Conservation (phyloP, 2,113 vertebrate species). For the Cairina moschata region DNA sequence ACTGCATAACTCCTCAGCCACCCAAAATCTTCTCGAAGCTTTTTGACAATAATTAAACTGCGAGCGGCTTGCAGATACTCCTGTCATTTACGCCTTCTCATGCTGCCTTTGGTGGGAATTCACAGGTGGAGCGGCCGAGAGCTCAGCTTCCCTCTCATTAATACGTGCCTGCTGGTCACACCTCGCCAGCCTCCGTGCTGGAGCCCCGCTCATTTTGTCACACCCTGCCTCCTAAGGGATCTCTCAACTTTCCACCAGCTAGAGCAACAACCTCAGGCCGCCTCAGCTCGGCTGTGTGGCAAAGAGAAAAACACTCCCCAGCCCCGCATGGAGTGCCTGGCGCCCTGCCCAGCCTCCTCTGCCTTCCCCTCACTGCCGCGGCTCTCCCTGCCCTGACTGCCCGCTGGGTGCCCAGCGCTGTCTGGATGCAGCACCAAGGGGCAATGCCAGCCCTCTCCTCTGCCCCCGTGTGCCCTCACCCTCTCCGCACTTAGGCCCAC, state of each 20-base stretch:
- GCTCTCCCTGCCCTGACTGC: neutral
- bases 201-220: neutral
- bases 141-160: neutral
- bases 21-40: neutral
- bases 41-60: constrained; percentile 15
- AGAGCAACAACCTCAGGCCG: neutral
- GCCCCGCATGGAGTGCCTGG: neutral
- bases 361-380: neutral
- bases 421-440: neutral
- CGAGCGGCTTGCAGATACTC: neutral
- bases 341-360: neutral
- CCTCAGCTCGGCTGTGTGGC: neutral
- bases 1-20: neutral
- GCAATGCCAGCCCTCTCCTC: neutral
- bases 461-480: neutral
- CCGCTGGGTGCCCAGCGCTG: neutral
- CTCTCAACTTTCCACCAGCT: constrained; percentile 16
- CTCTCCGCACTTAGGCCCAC: neutral
- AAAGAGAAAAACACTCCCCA: neutral
- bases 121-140: neutral
- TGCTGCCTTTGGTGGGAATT: neutral
- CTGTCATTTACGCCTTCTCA: neutral
- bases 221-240: neutral
- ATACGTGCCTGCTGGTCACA: constrained; percentile 26
- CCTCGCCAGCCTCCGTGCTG: neutral